Evolutionary conservation across 2,113 vertebrate genomes (phyloP).

Genomic region (Camarhynchus parvulus): DNA sequence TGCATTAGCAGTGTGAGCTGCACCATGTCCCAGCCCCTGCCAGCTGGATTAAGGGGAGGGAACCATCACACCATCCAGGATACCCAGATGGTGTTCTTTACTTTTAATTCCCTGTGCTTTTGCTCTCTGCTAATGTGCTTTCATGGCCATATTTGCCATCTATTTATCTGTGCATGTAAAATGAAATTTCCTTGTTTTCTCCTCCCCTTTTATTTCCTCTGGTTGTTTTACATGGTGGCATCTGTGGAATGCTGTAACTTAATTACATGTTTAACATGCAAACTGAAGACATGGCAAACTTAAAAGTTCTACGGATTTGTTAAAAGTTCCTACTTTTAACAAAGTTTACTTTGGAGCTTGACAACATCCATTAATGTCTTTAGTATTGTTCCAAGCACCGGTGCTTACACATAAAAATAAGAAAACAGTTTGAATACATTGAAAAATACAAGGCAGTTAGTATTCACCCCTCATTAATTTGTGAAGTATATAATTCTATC

Average conservation of each 20-base stretch:
- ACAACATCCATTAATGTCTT: not conserved
- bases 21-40: not conserved
- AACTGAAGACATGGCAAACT: not conserved
- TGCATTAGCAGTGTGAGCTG: not conserved
- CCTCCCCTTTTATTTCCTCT: slow-evolving; percentile 1
- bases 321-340: not conserved
- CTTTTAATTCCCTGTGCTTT: not conserved
- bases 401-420: not conserved
- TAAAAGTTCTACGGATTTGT: not conserved
- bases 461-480: not conserved
- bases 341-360: not conserved
- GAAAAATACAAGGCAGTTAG: not conserved
- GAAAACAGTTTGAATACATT: not conserved
- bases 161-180: not conserved
- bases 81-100: slow-evolving; percentile 33
- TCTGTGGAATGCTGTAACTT: not conserved
- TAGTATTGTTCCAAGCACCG: not conserved
- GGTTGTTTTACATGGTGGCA: not conserved
- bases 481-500: not conserved
- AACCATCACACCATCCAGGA: not conserved
- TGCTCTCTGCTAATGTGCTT: not conserved
- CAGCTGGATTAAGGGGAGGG: not conserved
- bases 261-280: slow-evolving; percentile 10
- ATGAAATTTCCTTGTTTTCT: slow-evolving; percentile 11
- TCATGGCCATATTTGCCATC: not conserved